A percentile compares a stretch with the other conserved stretches of the same genome.
These are phyloP conservation scores for Scylla paramamosain DNA, from an alignment of 1,140 invertebrate species.

Conservation along the genomic window DNA sequence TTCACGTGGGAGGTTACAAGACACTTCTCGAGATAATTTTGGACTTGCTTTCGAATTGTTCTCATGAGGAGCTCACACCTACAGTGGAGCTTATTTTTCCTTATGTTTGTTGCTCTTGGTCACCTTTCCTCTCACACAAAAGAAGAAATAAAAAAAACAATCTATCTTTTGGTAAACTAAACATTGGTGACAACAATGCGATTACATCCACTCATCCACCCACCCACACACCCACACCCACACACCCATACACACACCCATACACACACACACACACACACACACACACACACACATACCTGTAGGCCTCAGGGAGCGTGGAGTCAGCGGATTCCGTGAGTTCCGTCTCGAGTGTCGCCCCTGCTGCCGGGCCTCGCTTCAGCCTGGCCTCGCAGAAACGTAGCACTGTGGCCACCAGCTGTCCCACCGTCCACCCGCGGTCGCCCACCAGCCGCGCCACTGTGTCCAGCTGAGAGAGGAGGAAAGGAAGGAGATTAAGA, in stretches of 20 bases:
- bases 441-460: conserved; percentile 45
- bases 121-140: too few species aligned
- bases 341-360: conserved; percentile 28
- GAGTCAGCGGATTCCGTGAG: conserved; percentile 56
- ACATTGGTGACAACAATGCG: too few species aligned
- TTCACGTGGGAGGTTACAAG: too few species aligned
- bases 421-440: conserved; percentile 49
- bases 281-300: neutral
- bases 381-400: neutral
- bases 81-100: too few species aligned
- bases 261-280: neutral
- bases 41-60: too few species aligned
- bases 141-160: too few species aligned
- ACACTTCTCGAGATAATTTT: too few species aligned
- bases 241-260: neutral
- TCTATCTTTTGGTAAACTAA: too few species aligned
- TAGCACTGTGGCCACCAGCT: conserved; percentile 39
- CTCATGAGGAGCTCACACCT: too few species aligned
- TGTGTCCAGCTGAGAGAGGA: conserved; percentile 36
- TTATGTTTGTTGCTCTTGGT: too few species aligned
- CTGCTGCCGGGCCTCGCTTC: neutral
- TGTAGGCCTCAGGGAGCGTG: conserved; percentile 43
- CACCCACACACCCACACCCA: neutral
- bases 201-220: too few species aligned
- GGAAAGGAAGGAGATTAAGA: neutral